Evolutionary conservation across 2,797 vertebrate species (phyloP).

Genomic region (Iguana delicatissima): DNA sequence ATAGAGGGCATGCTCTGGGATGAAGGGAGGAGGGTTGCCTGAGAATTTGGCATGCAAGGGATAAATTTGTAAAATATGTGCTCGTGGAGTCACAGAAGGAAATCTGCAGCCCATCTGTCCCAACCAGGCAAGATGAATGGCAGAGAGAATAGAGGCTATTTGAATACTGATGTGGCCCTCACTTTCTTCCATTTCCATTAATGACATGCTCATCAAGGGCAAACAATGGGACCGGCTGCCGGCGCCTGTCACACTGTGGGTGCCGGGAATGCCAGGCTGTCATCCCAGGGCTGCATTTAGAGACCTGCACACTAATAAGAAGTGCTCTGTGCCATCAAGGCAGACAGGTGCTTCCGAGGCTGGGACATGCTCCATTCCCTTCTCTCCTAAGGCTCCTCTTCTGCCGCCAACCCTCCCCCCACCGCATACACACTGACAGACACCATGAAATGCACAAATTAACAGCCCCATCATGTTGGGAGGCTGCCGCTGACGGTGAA

Average conservation of each 20-base stretch:
- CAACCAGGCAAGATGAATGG: slow-evolving; percentile 83
- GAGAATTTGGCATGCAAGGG: slow-evolving; percentile 74
- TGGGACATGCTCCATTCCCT: slow-evolving; percentile 88
- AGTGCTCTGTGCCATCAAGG: slow-evolving; percentile 89
- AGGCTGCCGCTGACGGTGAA: slow-evolving; percentile 87
- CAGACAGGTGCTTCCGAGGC: slow-evolving; percentile 91
- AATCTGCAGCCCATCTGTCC: slow-evolving; percentile 78
- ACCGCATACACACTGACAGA: slow-evolving; percentile 82
- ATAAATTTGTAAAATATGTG: slow-evolving; percentile 77
- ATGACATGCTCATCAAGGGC: slow-evolving; percentile 95
- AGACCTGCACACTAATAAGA: slow-evolving; percentile 91
- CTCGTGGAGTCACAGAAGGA: slow-evolving; percentile 76
- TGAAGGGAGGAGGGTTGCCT: slow-evolving; percentile 18
- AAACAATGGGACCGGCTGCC: slow-evolving; percentile 89
- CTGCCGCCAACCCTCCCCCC: slow-evolving; percentile 25
- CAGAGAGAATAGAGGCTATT: slow-evolving; percentile 91
- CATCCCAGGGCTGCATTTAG: slow-evolving; percentile 86
- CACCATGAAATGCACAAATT: slow-evolving; percentile 92
- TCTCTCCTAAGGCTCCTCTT: slow-evolving; percentile 81
- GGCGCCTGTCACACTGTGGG: slow-evolving; percentile 89
- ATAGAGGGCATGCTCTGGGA: neutral
- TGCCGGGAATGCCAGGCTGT: slow-evolving; percentile 88
- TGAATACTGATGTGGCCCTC: slow-evolving; percentile 94
- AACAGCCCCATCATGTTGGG: slow-evolving; percentile 92
- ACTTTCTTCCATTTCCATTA: slow-evolving; percentile 93